Percentiles rank a stretch among this genome's conserved stretches.
phyloP scores from a whole-genome alignment of 1,140 invertebrate species.

The Sinonovacula constricta region DNA sequence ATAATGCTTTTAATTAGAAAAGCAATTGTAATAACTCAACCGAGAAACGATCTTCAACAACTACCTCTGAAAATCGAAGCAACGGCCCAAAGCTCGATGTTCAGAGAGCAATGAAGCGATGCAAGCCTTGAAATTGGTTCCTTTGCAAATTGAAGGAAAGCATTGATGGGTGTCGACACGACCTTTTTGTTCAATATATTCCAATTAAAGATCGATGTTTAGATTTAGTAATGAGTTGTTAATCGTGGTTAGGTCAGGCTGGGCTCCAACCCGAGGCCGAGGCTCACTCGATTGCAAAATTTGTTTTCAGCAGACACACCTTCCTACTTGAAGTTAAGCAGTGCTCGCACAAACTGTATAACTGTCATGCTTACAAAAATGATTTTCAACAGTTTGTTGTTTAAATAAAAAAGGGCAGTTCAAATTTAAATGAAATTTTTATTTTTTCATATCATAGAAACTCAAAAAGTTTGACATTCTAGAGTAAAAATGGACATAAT shows the following conservation, averaged over 20 bases:
- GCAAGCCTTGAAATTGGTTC: not conserved
- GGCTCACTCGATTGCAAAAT: no score
- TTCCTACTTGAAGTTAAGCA: no score
- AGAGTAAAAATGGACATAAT: no score
- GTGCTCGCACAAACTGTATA: no score
- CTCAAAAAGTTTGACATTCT: no score
- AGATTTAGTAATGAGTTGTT: not conserved
- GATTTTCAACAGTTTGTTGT: no score
- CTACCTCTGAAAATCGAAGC: not conserved
- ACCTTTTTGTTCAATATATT: not conserved
- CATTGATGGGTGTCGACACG: not conserved
- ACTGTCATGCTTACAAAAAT: no score
- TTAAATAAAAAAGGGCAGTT: no score
- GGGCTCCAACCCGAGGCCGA: no score
- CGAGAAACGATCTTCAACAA: slow-evolving; percentile 30
- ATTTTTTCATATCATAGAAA: no score
- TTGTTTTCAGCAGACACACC: no score
- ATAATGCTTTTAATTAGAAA: slow-evolving; percentile 47
- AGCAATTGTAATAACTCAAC: slow-evolving; percentile 23
- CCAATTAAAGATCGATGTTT: not conserved
- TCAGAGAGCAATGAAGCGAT: not conserved
- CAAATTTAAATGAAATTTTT: no score
- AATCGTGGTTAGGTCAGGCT: not conserved
- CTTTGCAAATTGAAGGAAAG: not conserved
- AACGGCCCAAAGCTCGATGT: not conserved